Evolutionary conservation across 2,797 vertebrate genomes (phyloP).

Genomic region (Chaetodon trifasciatus): DNA sequence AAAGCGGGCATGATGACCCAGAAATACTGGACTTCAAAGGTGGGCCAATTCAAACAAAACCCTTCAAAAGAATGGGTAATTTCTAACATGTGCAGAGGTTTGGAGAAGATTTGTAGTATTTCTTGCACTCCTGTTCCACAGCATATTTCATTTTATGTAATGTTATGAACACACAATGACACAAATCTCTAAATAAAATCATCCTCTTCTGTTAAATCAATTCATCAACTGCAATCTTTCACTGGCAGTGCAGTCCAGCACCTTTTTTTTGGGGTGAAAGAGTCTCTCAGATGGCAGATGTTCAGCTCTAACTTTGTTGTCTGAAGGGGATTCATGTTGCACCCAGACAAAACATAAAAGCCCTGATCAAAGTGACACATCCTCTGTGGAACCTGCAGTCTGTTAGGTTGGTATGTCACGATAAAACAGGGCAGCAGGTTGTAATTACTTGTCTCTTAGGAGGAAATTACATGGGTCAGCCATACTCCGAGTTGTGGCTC

Average conservation of each 20-base stretch:
- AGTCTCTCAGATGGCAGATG: neutral
- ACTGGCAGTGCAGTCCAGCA: neutral
- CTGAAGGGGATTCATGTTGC: neutral
- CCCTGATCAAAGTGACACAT: conserved; percentile 23
- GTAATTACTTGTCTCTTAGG: conserved; percentile 18
- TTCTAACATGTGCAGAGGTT: neutral
- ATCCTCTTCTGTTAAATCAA: neutral
- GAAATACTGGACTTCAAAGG: conserved; percentile 87
- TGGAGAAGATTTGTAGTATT: neutral
- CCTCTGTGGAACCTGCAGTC: neutral
- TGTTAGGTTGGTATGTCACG: neutral
- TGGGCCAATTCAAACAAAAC: conserved; percentile 43
- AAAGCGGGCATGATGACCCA: conserved; percentile 86
- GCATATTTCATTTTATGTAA: neutral
- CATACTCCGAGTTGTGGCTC: neutral
- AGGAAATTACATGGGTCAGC: conserved; percentile 16
- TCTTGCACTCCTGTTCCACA: neutral
- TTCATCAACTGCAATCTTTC: neutral
- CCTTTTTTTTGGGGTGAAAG: neutral
- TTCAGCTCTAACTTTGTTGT: conserved; percentile 9
- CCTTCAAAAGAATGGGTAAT: neutral
- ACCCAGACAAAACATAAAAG: conserved; percentile 11
- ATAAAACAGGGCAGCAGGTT: conserved; percentile 15
- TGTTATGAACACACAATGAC: neutral
- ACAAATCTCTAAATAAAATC: neutral